These are phyloP conservation scores for Lepisosteus oculatus DNA, from an alignment of 2,113 vertebrate species.

Conservation along the genomic window DNA sequence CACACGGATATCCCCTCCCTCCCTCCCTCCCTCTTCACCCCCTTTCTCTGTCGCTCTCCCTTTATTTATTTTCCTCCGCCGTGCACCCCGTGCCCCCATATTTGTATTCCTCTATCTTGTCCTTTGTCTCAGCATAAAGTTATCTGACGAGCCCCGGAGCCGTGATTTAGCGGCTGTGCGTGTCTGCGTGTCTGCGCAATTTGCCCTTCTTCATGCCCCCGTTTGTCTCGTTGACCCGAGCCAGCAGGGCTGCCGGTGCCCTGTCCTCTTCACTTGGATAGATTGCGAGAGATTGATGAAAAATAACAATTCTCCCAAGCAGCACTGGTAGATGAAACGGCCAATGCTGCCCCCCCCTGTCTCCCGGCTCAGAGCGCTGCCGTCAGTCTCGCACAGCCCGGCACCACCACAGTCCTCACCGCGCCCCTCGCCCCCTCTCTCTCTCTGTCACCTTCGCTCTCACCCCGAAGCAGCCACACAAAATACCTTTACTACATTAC, in stretches of 20 bases:
- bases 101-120: slow-evolving; percentile 22
- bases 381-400: slow-evolving; percentile 3
- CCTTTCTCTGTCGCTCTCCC: slow-evolving; percentile 16
- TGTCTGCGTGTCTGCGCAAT: slow-evolving; percentile 61
- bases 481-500: too few relatives aligned
- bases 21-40: slow-evolving; percentile 52
- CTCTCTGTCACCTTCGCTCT: not conserved
- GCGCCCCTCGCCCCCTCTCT: not conserved
- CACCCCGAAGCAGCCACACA: not conserved
- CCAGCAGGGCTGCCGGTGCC: slow-evolving; percentile 67
- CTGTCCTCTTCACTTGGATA: slow-evolving; percentile 75
- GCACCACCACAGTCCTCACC: not conserved
- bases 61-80: slow-evolving; percentile 9
- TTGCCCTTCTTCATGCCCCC: slow-evolving; percentile 60
- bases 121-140: slow-evolving; percentile 27
- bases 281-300: slow-evolving; percentile 77
- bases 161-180: slow-evolving; percentile 50
- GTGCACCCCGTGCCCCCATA: slow-evolving; percentile 18
- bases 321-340: slow-evolving; percentile 26
- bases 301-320: slow-evolving; percentile 73
- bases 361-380: slow-evolving; percentile 34
- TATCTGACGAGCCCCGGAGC: slow-evolving; percentile 36
- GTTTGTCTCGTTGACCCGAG: slow-evolving; percentile 70
- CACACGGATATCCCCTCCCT: slow-evolving; percentile 72
- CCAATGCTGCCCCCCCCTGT: slow-evolving; percentile 43